A percentile compares a stretch with the other conserved stretches of the same genome.
Evolutionary conservation across 1,140 invertebrate species (phyloP).

Genomic region (Eubasilissa regina): DNA sequence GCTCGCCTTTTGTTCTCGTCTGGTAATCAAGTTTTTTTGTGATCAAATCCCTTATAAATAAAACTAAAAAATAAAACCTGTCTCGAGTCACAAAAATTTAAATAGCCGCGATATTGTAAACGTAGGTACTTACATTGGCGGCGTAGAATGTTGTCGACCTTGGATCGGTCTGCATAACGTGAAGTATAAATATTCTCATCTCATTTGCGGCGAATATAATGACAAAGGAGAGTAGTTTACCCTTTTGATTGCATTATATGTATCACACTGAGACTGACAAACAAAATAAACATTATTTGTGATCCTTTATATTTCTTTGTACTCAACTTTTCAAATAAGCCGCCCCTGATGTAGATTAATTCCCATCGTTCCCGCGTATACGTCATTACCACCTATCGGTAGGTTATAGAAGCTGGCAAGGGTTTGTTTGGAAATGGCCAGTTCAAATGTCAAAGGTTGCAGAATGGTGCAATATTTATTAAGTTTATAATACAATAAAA

Average conservation of each 20-base stretch:
- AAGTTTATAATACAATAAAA: conserved; percentile 7
- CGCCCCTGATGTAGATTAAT: not conserved
- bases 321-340: not conserved
- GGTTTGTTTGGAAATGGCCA: conserved; percentile 58
- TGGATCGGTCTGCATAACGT: conserved; percentile 48
- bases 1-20: conserved; percentile 47
- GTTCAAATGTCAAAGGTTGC: conserved; percentile 57
- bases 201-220: not conserved
- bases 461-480: conserved; percentile 44
- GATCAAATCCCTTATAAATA: conserved; percentile 56
- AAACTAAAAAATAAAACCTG: conserved; percentile 60
- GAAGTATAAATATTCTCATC: conserved; percentile 24
- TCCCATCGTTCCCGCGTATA: not conserved
- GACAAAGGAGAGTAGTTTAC: no score
- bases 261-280: no score
- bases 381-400: conserved; percentile 8
- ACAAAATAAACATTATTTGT: no score
- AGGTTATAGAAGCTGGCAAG: not conserved
- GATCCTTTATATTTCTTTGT: no score
- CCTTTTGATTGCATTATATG: no score
- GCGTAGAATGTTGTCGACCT: conserved; percentile 60
- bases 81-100: conserved; percentile 54
- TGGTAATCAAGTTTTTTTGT: conserved; percentile 40
- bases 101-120: conserved; percentile 52
- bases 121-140: conserved; percentile 39